Base-by-base conservation (phyloP, 2,797 vertebrate genomes). In the Enteromius unitaeniatus region DNA sequence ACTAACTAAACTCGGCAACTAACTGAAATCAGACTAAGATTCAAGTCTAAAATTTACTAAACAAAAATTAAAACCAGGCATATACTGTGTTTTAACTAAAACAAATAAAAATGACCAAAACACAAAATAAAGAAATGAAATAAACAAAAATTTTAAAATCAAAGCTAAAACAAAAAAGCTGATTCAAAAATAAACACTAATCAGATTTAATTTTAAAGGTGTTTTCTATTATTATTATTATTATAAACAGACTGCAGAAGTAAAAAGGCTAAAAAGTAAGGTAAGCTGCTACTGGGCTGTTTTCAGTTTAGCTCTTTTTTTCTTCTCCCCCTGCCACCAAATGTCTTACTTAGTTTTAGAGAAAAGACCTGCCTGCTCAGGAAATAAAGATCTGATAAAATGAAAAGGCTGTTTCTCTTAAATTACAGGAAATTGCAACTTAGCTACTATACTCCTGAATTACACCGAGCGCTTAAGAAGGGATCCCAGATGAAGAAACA, bases 341-440 rank as follows among this genome's bases (percentile, higher is more conserved):
- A 64, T 0, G 42, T 65, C 76, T 79, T 28, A 5, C 37, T 77
- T 45, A 1, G 4, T 42, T 45, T 28, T 28, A 78, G 23, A 64
- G 45, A 37, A 37, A 67, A 67, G 62, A 14, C 68, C 68, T 6
- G 58, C 7, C 47, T 45, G 37, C 65, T 10, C 8, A n/a, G 75
- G 60, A 85, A 78, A 73, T 76, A 81, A 40, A 49, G 47, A 82
- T 62, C 75, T 86, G 77, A 79, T 79, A 67, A 79, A 67, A 67
- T 37, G 26, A 67, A 79, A 67, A 53, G 62, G 28, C 26, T 26
- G 65, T 51, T 67, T 31, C 68, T 58, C 14, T 75, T n/a, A 86
- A 89, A 88, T 88, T 72, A 85, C 85, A 89, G 86, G 86, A 92
- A 90, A 91, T 87, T 87, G 82, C 86, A 90, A 87, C 86, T 89